Base-by-base conservation (phyloP, 1,140 invertebrate species). In the Anastatus disparis region DNA sequence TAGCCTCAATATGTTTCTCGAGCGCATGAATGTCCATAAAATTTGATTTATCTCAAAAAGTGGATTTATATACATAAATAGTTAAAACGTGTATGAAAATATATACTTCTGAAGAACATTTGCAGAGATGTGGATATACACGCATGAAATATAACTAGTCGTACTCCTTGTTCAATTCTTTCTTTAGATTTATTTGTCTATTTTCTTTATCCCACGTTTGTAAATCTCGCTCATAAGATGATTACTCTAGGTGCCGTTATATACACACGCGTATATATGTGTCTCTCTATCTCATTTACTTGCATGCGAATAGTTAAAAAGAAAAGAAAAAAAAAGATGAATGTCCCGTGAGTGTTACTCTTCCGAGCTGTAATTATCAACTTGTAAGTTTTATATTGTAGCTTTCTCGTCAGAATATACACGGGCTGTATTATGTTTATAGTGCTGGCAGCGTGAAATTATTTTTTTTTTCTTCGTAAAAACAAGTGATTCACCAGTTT, bases 311-410 rank as follows among this genome's bases (percentile, higher is more conserved):
- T 24, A 20, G 20, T 24, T 59, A 17, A 42, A 6, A 42, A 38
- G 35, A 44, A 7, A 20, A 55, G 27, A 17, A 52, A 61, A 42
- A 61, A 42, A 59, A 56, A 50, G 13, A 67, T 27, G 66, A 53
- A 61, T 59, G 46, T 29, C 22, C 12, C n/a, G 46, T n/a, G n/a
- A n/a, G n/a, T n/a, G n/a, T n/a, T n/a, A n/a, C n/a, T n/a, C n/a
- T n/a, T n/a, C n/a, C n/a, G 20, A 17, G 13, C 13, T 26, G 44
- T 61, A 52, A 69, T 69, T 61, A 61, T 69, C 56, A 53, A 29
- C 35, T 55, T 44, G 35, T 55, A 20, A 55, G 29, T 55, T 20
- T 31, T 17, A 20, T 35, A n/a, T n/a, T n/a, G n/a, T n/a, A 26
- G 20, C 64, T 67, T 67, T 67, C 65, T 38, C 27, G 42, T n/a